These are phyloP conservation scores for Kryptolebias ocellatus DNA, from an alignment of 2,797 vertebrate genomes.

Conservation along the genomic window DNA sequence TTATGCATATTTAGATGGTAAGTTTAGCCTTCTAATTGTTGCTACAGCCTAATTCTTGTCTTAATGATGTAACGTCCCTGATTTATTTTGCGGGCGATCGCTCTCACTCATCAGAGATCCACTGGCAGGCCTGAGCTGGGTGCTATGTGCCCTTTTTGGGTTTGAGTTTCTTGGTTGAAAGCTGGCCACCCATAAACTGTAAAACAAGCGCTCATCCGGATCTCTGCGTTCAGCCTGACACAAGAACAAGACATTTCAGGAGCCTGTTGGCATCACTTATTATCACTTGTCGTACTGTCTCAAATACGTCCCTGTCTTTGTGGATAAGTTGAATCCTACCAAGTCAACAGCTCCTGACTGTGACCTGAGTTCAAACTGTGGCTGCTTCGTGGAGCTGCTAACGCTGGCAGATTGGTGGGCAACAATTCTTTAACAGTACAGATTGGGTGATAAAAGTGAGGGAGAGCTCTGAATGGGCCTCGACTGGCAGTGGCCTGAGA, in stretches of 20 bases:
- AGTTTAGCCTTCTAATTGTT: too few species aligned
- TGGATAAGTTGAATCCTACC: background rate
- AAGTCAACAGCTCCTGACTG: constrained; percentile 17
- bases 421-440: constrained; percentile 67
- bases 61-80: too few species aligned
- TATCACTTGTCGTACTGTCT: background rate
- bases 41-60: too few species aligned
- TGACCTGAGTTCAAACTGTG: constrained; percentile 46
- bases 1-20: too few species aligned
- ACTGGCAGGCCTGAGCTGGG: too few species aligned
- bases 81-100: too few species aligned
- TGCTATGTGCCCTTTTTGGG: too few species aligned
- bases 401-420: constrained; percentile 71
- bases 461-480: constrained; percentile 45
- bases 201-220: background rate
- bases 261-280: background rate
- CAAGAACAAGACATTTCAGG: background rate
- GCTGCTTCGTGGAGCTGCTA: constrained; percentile 33
- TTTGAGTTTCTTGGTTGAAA: background rate
- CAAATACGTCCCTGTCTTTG: background rate
- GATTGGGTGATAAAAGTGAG: constrained; percentile 75
- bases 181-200: background rate
- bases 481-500: constrained; percentile 49
- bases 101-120: too few species aligned
- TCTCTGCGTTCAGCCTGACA: background rate